Conservation (phyloP, 2,888 invertebrate genomes). For the Lagria hirta region DNA sequence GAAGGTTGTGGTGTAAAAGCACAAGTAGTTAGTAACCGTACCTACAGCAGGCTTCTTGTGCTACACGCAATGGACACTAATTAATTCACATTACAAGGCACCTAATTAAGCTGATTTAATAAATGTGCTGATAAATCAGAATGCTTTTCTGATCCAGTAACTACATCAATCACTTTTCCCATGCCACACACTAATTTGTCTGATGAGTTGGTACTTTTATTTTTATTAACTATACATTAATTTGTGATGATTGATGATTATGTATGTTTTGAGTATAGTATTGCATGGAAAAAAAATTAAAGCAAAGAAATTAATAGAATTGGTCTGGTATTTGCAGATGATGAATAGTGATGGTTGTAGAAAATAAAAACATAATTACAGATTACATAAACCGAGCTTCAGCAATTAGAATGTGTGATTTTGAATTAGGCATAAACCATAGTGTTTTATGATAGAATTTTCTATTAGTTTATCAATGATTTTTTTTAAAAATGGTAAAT, state of each 20-base stretch:
- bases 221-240: slow-evolving; percentile 19
- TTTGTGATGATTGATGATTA: slow-evolving; percentile 21
- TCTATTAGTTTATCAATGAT: too few species aligned
- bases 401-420: too few species aligned
- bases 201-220: slow-evolving; percentile 26
- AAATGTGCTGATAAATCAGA: slow-evolving; percentile 41
- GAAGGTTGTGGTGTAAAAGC: slow-evolving; percentile 35
- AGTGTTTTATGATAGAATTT: too few species aligned
- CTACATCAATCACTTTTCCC: slow-evolving; percentile 24
- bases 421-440: too few species aligned
- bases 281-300: too few species aligned
- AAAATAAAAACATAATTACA: too few species aligned
- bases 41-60: slow-evolving; percentile 40
- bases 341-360: too few species aligned
- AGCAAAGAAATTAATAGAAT: too few species aligned
- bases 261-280: too few species aligned
- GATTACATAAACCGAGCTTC: too few species aligned
- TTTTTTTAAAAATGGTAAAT: too few species aligned
- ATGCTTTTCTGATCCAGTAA: slow-evolving; percentile 23
- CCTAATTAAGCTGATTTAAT: slow-evolving; percentile 49
- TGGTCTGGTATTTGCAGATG: too few species aligned
- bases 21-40: slow-evolving; percentile 42
- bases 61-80: slow-evolving; percentile 48
- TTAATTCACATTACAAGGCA: slow-evolving; percentile 49
- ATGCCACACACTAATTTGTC: slow-evolving; percentile 21